Conservation (phyloP, 2,888 invertebrate species). For the Parascotia fuliginaria region DNA sequence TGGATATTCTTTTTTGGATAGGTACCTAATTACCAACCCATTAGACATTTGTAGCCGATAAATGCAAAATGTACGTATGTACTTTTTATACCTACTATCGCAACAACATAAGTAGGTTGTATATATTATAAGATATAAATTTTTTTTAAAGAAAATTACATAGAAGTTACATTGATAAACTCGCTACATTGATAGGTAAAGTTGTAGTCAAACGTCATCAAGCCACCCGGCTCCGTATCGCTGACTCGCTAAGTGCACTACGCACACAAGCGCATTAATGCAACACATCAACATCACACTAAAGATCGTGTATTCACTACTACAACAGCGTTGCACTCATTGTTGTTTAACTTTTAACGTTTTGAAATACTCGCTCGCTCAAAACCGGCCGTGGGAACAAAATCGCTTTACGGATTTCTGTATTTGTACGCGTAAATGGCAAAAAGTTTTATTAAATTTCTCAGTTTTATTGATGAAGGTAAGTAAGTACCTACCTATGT, state of each 20-base stretch:
- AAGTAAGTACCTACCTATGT: not conserved
- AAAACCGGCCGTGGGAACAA: constrained; percentile 76
- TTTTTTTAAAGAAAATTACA: not conserved
- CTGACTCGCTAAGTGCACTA: constrained; percentile 33
- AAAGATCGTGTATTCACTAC: constrained; percentile 51
- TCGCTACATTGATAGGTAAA: constrained; percentile 31
- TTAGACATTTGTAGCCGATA: too few species aligned
- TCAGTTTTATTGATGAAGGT: constrained; percentile 1
- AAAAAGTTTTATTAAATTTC: constrained; percentile 3
- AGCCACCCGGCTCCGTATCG: constrained; percentile 18
- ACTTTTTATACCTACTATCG: too few species aligned
- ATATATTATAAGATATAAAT: not conserved
- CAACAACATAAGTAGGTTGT: not conserved
- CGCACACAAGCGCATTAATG: constrained; percentile 46
- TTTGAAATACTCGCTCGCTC: constrained; percentile 73
- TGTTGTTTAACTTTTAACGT: constrained; percentile 78
- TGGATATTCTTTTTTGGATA: too few species aligned
- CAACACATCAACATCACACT: constrained; percentile 45
- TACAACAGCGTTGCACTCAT: constrained; percentile 65
- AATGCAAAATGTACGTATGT: too few species aligned
- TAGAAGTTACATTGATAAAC: constrained; percentile 27
- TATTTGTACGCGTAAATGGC: constrained; percentile 22
- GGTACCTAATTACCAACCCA: too few species aligned
- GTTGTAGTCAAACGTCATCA: constrained; percentile 31
- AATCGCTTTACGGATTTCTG: constrained; percentile 49